Evolutionary conservation across 2,113 vertebrate species (phyloP).

Genomic region (Ariopsis seemanni): DNA sequence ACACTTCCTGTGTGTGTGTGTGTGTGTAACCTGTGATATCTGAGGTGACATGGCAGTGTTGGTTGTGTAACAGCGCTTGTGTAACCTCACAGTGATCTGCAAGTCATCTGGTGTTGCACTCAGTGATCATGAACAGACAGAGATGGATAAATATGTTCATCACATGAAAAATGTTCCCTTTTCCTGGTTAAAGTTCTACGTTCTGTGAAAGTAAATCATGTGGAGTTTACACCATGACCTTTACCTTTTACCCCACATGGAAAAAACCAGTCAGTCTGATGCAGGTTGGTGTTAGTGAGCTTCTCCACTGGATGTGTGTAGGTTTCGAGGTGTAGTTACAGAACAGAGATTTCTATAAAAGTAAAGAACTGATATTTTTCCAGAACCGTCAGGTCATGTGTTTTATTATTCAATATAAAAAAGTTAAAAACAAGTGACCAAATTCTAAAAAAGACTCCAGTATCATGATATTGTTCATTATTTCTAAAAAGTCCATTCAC

Average conservation of each 20-base stretch:
- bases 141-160: background rate
- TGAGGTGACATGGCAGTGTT: background rate
- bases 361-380: background rate
- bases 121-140: background rate
- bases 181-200: background rate
- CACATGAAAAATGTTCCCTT: background rate
- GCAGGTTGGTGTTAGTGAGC: background rate
- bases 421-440: background rate
- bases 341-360: too few species aligned
- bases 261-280: background rate
- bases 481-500: background rate
- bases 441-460: background rate
- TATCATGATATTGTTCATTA: background rate
- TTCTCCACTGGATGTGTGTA: too few species aligned
- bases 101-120: background rate
- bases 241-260: background rate
- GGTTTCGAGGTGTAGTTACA: too few species aligned
- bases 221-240: background rate
- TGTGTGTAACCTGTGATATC: background rate
- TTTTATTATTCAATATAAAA: background rate
- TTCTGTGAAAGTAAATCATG: background rate
- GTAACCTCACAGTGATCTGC: background rate
- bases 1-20: background rate
- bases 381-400: background rate
- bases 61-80: background rate